Evolutionary conservation across 2,888 invertebrate species (phyloP).

Genomic region (Dynastes tityus): DNA sequence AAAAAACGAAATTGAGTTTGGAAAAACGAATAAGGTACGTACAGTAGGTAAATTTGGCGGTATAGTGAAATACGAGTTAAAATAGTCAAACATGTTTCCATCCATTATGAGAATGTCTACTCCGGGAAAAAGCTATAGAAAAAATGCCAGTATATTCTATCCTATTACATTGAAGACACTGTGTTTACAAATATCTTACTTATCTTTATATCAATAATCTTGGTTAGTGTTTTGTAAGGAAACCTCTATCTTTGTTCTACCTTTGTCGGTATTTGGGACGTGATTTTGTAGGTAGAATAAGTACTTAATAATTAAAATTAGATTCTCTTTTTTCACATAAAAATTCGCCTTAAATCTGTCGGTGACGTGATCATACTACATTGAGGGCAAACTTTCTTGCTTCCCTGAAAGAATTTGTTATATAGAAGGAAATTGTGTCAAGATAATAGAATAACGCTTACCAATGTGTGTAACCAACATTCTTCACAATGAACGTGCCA

Average conservation of each 20-base stretch:
- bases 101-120: background rate
- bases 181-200: constrained; percentile 29
- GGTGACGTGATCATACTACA: constrained; percentile 95
- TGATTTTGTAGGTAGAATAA: background rate
- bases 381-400: constrained; percentile 94
- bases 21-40: background rate
- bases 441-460: constrained; percentile 53
- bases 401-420: constrained; percentile 74
- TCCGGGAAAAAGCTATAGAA: constrained; percentile 33
- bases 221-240: constrained; percentile 20
- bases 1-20: background rate
- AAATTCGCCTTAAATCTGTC: constrained; percentile 89
- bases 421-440: no score
- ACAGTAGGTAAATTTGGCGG: background rate
- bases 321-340: constrained; percentile 78
- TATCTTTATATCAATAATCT: constrained; percentile 9
- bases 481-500: constrained; percentile 83
- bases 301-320: constrained; percentile 1
- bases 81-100: no score
- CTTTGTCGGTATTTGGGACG: constrained; percentile 1
- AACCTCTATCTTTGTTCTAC: constrained; percentile 18
- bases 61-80: background rate
- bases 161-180: constrained; percentile 45
- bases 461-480: constrained; percentile 81
- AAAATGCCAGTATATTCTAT: constrained; percentile 35